Base-by-base conservation (phyloP, 92 coral and sea anemone genomes). In the Phenganax marumi region DNA sequence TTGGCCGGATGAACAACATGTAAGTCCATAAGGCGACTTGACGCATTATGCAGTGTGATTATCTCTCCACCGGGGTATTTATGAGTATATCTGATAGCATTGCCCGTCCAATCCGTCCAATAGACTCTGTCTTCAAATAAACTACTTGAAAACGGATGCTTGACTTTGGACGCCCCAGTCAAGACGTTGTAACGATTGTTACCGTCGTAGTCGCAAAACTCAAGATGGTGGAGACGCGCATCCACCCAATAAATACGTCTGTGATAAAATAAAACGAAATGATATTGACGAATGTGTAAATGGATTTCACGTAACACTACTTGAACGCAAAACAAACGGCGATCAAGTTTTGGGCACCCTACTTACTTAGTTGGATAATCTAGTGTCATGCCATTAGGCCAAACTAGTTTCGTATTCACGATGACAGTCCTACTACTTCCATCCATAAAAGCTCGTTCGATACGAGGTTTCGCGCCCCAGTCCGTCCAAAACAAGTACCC, bases 401-500 rank as follows among this genome's bases (percentile, higher is more conserved):
- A 92, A 9, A 64, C 84, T 16, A 90, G 55, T 52, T 84, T 84
- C 0, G 73, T 52, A 14, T 83, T 82, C 10, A 83, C 78, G 63
- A 92, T 68, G 12, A 73, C 80, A 22, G 73, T 81, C 5, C 98
- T 93, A 18, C 87, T 77, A 48, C 87, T 91, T 50, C 98, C 98
- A 73, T 92, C 98, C 93, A 95, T 85, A 64, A 58, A 70, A 33
- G 92, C 89, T 71, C 97, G 85, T 85, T 92, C 98, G 26, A 95
- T 84, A 12, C 91, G 91, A 9, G 97, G 87, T 12, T 82, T 77
- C 11, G 87, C 52, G 57, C 97, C 91, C 96, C 97, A 90, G 81
- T 95, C 98, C 6, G 96, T 87, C 98, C 98, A 95, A 83, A 95
- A 95, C 24, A 95, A 81, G 61, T 85, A 94, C 98, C 98, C 98